Conservation (phyloP, 2,113 vertebrate species). For the Ptyas mucosa region DNA sequence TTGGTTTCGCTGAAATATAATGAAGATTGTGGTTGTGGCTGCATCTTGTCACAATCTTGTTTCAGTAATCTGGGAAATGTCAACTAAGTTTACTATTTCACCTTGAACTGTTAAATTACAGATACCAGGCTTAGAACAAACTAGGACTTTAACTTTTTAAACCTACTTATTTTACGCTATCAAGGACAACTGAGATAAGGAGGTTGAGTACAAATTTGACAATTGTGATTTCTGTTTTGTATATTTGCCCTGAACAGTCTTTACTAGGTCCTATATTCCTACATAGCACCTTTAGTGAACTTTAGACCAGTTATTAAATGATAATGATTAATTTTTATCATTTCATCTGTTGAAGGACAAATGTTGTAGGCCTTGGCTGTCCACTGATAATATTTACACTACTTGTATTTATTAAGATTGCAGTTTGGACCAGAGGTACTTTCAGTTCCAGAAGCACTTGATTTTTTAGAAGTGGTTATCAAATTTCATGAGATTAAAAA, state of each 20-base stretch:
- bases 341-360: neutral
- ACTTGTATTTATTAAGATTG: neutral
- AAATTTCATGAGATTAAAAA: neutral
- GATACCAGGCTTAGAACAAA: neutral
- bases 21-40: neutral
- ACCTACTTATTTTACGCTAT: neutral
- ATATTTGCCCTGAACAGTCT: neutral
- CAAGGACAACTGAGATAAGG: neutral
- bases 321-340: neutral
- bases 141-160: neutral
- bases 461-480: neutral
- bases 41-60: neutral
- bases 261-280: neutral
- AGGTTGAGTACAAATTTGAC: neutral
- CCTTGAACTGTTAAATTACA: neutral
- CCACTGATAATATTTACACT: neutral
- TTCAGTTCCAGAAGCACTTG: neutral
- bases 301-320: neutral
- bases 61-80: neutral
- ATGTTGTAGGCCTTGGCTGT: neutral
- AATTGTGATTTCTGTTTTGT: neutral
- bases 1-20: neutral
- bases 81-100: neutral
- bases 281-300: neutral
- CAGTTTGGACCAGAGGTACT: neutral